phyloP scores from a whole-genome alignment of 2,113 vertebrate genomes.

The Scolopax mira region DNA sequence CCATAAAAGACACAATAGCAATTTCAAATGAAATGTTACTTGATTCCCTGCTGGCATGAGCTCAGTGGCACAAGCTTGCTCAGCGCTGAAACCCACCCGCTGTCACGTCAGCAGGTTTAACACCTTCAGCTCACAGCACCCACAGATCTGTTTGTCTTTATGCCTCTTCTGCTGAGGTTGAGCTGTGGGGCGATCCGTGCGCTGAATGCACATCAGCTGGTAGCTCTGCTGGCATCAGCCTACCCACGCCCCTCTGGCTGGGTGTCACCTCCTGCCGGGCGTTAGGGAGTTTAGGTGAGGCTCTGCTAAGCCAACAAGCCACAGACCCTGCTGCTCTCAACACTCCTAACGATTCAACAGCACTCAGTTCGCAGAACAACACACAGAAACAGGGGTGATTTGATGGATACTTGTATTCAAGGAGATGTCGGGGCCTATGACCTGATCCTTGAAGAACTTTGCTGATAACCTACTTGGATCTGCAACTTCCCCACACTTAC shows the following conservation, averaged over 20 bases:
- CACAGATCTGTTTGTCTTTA: neutral
- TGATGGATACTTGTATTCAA: neutral
- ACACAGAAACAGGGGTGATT: too few species aligned
- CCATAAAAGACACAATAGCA: neutral
- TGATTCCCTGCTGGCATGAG: neutral
- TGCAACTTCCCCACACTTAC: neutral
- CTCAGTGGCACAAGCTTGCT: neutral
- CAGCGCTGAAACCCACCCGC: neutral
- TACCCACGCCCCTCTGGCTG: neutral
- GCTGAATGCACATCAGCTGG: neutral
- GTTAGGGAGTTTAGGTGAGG: neutral
- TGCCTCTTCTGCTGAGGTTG: neutral
- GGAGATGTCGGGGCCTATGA: neutral
- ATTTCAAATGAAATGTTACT: neutral
- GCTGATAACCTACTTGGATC: neutral
- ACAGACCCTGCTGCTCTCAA: neutral
- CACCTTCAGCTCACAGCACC: neutral
- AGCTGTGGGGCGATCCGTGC: neutral
- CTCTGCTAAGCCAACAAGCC: neutral
- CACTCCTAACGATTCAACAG: fast-evolving
- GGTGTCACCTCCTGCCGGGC: neutral
- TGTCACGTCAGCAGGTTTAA: neutral
- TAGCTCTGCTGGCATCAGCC: neutral
- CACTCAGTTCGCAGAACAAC: neutral
- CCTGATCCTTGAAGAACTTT: neutral